These are phyloP conservation scores for Sebastes steindachneri DNA, from an alignment of 2,797 vertebrate genomes.

Conservation along the genomic window DNA sequence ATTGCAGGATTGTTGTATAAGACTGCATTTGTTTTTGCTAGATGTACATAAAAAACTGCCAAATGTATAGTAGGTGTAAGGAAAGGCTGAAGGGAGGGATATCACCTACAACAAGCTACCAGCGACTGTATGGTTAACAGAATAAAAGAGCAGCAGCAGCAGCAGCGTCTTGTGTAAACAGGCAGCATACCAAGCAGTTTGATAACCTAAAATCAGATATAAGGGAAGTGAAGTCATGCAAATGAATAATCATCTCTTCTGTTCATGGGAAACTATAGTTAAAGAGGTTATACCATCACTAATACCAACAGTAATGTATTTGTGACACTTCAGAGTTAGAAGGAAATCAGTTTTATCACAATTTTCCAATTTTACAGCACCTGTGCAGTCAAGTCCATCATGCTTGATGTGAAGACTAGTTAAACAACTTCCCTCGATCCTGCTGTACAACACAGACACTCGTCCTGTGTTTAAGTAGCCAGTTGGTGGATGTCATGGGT, in stretches of 20 bases:
- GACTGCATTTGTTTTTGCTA: background rate
- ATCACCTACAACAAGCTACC: background rate
- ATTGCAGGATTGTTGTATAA: background rate
- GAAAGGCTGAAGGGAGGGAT: background rate
- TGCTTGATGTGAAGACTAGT: conserved; percentile 10
- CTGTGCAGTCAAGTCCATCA: background rate
- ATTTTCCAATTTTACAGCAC: background rate
- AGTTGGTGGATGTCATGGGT: conserved; percentile 62
- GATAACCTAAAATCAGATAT: conserved; percentile 33
- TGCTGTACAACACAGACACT: conserved; percentile 1
- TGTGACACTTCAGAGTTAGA: background rate
- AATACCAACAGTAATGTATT: background rate
- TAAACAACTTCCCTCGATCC: conserved; percentile 15
- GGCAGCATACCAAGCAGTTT: conserved; percentile 5
- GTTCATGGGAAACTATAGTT: conserved; percentile 25
- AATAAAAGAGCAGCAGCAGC: conserved; percentile 8
- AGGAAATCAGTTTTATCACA: background rate
- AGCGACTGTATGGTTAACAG: background rate
- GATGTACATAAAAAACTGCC: background rate
- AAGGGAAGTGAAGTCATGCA: conserved; percentile 9
- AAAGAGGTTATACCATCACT: conserved; percentile 2
- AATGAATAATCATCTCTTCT: background rate
- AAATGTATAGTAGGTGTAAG: background rate
- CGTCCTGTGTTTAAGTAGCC: conserved; percentile 17
- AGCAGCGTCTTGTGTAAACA: conserved; percentile 30